These are phyloP conservation scores for Muraenolepis orangiensis DNA, from an alignment of 2,797 vertebrate species.

Conservation along the genomic window DNA sequence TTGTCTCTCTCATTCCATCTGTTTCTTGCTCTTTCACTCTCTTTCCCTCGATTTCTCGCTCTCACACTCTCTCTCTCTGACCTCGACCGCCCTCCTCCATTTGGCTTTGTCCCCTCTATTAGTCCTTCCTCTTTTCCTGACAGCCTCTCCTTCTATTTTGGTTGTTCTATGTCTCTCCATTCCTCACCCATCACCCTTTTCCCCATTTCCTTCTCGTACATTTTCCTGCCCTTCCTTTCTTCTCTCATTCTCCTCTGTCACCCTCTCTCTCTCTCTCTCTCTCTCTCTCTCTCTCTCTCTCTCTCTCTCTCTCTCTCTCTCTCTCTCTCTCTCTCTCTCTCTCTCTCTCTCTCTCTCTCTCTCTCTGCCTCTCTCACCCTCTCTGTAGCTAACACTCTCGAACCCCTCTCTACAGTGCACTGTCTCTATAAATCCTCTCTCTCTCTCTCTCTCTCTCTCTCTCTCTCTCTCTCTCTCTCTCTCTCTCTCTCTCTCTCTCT, in stretches of 20 bases:
- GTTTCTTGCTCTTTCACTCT: not conserved
- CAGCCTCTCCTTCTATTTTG: not conserved
- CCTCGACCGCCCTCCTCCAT: not conserved
- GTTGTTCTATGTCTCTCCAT: not conserved
- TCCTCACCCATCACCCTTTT: too few species aligned
- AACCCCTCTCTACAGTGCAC: too few species aligned
- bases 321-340: slow-evolving; percentile 11
- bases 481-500: slow-evolving; percentile 4
- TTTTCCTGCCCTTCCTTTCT: slow-evolving; percentile 2
- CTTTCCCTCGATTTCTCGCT: not conserved
- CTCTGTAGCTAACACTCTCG: not conserved
- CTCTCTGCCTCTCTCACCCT: not conserved
- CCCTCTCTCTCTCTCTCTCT: not conserved
- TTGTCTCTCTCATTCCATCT: not conserved
- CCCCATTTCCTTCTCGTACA: not conserved
- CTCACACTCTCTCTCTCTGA: not conserved
- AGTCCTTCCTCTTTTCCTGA: not conserved
- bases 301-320: slow-evolving; percentile 1
- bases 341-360: not conserved
- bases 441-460: not conserved
- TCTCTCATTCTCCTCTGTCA: slow-evolving; percentile 5
- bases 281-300: not conserved
- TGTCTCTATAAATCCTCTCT: too few species aligned
- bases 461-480: slow-evolving; percentile 19
- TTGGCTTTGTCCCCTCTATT: slow-evolving; percentile 2